phyloP scores from a whole-genome alignment of 1,140 invertebrate species.

The Sogatella furcifera region DNA sequence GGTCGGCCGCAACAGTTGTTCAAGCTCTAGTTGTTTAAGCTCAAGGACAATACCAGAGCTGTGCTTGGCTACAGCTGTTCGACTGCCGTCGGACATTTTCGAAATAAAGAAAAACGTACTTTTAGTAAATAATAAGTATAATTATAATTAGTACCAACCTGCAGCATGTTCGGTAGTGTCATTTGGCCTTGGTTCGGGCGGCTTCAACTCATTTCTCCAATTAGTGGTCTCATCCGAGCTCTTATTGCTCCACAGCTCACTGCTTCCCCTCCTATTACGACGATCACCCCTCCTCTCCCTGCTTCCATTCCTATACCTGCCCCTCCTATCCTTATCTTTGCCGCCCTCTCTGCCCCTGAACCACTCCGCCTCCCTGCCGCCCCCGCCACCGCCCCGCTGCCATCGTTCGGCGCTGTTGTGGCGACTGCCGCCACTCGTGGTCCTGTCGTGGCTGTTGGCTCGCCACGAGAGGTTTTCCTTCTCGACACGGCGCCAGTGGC shows the following conservation, averaged over 20 bases:
- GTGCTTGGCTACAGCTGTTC: too few relatives aligned
- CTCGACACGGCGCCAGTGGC: background rate
- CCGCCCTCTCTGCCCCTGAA: constrained; percentile 3
- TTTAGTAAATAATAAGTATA: too few relatives aligned
- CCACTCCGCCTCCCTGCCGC: background rate
- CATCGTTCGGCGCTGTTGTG: constrained; percentile 27
- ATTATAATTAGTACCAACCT: too few relatives aligned
- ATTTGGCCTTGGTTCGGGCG: constrained; percentile 26
- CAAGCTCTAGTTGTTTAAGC: too few relatives aligned
- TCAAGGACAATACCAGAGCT: too few relatives aligned
- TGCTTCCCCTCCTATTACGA: constrained; percentile 23
- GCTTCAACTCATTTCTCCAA: constrained; percentile 16
- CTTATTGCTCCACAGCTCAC: constrained; percentile 36
- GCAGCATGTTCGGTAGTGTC: too few relatives aligned
- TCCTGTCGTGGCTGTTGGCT: constrained; percentile 34
- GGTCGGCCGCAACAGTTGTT: too few relatives aligned
- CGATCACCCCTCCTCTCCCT: constrained; percentile 25
- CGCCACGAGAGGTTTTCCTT: background rate
- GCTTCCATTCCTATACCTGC: constrained; percentile 28
- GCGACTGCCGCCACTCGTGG: constrained; percentile 33
- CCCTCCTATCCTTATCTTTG: constrained; percentile 20
- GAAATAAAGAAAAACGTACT: too few relatives aligned
- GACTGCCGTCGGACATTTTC: too few relatives aligned
- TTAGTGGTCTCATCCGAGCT: constrained; percentile 32
- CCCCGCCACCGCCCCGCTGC: background rate